Base-by-base conservation (phyloP, 1,140 invertebrate genomes). In the Oreohelix idahoensis region DNA sequence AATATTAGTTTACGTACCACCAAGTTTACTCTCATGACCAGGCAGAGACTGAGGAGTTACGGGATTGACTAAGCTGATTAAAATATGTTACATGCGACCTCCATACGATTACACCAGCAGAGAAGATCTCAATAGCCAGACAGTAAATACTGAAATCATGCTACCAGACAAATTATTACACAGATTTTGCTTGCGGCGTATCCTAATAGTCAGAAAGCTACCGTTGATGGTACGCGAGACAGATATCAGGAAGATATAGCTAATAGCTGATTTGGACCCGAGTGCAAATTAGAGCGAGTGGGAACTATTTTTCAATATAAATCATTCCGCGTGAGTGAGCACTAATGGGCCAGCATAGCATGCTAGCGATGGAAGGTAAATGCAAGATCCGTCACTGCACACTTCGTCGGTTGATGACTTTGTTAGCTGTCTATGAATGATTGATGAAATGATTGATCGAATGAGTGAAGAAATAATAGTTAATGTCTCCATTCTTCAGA, bases 371-470 rank as follows among this genome's bases (percentile, higher is more conserved):
- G 51, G 51, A 58, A 58, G 15, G 51, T 17, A 58, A 58, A 20
- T 23, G 23, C 51, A 58, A 20, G 26, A 58, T 23, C 20, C 51
- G 26, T 58, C 51, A 58, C 10, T 58, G 15, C 51, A 58, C 23
- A 11, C 29, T 29, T 11, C 29, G n/a, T 66, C 17, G 17, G 1
- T 23, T 11, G 29, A 13, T 66, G 23, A 29, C 23, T 66, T 66
- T 66, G 63, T 66, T 32, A 2, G n/a, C 63, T 66, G 63, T 35
- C n/a, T 2, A 11, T 66, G 63, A 66, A 66, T 66, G 63, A 66
- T 32, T 66, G 63, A 66, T 66, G n/a, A 23, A 2, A 66, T 32
- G n/a, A 66, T 66, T 66, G 63, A 66, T 66, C 63, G 63, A 66
- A 58, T 58, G 63, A 29, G 2, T 32, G 1, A 66, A 58, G 1